Percentiles rank a stretch among this genome's conserved stretches.
Evolutionary conservation across 2,113 vertebrate species (phyloP).

Genomic region (Zonotrichia leucophrys): DNA sequence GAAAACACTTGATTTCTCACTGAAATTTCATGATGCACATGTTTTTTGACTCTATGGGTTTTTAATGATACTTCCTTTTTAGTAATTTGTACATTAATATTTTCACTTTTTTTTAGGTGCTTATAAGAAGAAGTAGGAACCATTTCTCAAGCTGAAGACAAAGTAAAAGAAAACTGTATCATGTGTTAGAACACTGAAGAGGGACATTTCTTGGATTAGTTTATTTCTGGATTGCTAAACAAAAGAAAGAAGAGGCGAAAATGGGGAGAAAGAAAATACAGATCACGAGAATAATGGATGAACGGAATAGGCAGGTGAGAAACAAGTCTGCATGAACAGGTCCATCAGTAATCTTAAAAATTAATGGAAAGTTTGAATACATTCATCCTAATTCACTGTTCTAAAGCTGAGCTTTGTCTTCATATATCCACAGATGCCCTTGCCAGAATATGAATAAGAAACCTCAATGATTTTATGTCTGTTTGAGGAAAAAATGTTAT

Average conservation of each 20-base stretch:
- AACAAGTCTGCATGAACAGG: background rate
- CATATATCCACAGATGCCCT: background rate
- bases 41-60: background rate
- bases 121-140: constrained; percentile 52
- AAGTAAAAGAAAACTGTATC: constrained; percentile 75
- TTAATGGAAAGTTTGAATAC: background rate
- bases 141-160: constrained; percentile 57
- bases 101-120: constrained; percentile 57
- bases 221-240: constrained; percentile 84
- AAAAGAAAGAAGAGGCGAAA: constrained; percentile 77
- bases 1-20: background rate
- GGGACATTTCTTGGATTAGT: constrained; percentile 79
- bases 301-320: constrained; percentile 97
- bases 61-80: background rate
- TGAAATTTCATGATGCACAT: background rate
- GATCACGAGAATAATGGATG: constrained; percentile 99
- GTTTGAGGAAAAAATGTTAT: background rate
- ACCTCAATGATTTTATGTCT: background rate
- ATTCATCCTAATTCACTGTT: background rate
- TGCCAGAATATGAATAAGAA: background rate
- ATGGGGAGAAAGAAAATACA: constrained; percentile 99
- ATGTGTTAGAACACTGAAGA: constrained; percentile 89
- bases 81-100: background rate
- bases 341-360: background rate
- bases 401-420: background rate